These are phyloP conservation scores for Hyalella azteca DNA, from an alignment of 2,888 invertebrate species.

Conservation along the genomic window DNA sequence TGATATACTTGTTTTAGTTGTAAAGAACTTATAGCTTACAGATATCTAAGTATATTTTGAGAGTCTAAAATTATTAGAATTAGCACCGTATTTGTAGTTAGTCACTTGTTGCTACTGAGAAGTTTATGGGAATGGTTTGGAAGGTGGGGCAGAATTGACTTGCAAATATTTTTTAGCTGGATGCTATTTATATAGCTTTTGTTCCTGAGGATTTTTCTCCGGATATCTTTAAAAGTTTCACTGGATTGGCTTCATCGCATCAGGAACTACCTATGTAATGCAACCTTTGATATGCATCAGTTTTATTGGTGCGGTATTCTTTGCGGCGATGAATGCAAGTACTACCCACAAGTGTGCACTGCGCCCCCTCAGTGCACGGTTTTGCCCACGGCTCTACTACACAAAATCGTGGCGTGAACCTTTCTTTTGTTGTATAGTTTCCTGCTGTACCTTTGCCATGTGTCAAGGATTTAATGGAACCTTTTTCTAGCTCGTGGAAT, in stretches of 20 bases:
- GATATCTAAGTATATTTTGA: conserved; percentile 19
- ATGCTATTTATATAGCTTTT: neutral
- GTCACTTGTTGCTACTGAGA: conserved; percentile 6
- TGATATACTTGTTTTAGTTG: conserved; percentile 5
- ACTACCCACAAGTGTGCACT: too few relatives aligned
- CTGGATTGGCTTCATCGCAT: neutral
- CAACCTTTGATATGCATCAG: neutral
- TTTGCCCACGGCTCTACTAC: too few relatives aligned
- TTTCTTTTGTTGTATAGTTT: too few relatives aligned
- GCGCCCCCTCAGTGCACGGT: too few relatives aligned
- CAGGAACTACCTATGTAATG: neutral
- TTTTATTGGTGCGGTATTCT: conserved; percentile 11
- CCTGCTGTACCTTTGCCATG: too few relatives aligned
- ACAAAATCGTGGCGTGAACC: too few relatives aligned
- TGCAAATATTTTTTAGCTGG: neutral
- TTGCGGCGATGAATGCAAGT: too few relatives aligned
- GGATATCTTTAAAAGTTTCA: neutral
- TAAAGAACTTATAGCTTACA: conserved; percentile 3
- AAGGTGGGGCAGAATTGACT: neutral
- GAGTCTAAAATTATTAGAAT: neutral
- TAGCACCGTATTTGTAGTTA: neutral
- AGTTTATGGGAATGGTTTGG: neutral
- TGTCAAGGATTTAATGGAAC: too few relatives aligned
- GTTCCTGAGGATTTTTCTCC: neutral
- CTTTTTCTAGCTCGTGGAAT: too few relatives aligned